phyloP scores from a whole-genome alignment of 2,888 invertebrate species.

The Digitonthophagus gazella region DNA sequence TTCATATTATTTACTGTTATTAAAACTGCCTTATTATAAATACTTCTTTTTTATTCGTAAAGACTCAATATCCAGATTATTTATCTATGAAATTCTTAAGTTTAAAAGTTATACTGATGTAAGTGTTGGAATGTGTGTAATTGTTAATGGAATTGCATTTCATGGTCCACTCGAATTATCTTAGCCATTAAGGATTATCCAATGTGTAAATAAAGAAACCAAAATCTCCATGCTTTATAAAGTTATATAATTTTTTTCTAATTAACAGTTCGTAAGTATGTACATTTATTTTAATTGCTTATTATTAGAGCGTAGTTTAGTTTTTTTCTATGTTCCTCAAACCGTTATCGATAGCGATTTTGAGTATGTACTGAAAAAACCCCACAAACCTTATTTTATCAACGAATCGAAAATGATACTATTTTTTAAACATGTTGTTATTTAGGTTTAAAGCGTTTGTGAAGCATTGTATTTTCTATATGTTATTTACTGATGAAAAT shows the following conservation, averaged over 20 bases:
- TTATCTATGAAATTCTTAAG: background rate
- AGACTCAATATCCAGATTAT: background rate
- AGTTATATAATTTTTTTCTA: background rate
- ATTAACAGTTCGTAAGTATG: background rate
- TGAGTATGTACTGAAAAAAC: background rate
- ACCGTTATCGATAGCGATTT: background rate
- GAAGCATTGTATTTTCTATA: constrained; percentile 38
- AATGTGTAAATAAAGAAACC: background rate
- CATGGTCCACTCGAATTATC: background rate
- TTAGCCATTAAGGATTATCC: background rate
- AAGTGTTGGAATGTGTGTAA: background rate
- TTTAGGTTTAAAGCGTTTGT: constrained; percentile 17
- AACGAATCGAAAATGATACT: constrained; percentile 8
- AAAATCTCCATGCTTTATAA: background rate
- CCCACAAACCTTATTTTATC: background rate
- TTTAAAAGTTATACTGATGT: background rate
- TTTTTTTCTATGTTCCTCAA: background rate
- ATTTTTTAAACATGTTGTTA: constrained; percentile 9
- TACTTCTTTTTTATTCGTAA: too few species aligned
- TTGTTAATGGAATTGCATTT: background rate
- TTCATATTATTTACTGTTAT: background rate
- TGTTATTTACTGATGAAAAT: constrained; percentile 36
- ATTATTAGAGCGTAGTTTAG: background rate
- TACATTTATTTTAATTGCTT: background rate
- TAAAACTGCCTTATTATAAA: background rate